phyloP scores from a whole-genome alignment of 2,797 vertebrate species.

The Pseudomugil gertrudae region DNA sequence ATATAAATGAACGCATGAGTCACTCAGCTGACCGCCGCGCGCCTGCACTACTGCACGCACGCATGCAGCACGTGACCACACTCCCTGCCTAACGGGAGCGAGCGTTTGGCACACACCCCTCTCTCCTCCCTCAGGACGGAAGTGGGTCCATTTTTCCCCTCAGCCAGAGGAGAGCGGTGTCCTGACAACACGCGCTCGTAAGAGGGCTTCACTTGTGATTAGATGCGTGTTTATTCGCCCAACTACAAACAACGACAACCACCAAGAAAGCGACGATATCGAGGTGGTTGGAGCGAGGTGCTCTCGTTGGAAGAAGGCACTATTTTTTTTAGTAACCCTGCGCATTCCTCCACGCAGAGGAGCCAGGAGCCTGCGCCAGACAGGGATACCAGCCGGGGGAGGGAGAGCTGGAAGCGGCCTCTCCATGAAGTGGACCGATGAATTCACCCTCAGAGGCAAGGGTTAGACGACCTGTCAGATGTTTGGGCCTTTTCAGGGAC shows the following conservation, averaged over 20 bases:
- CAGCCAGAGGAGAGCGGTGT: conserved; percentile 83
- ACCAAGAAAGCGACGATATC: background rate
- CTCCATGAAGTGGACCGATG: conserved; percentile 39
- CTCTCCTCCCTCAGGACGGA: conserved; percentile 46
- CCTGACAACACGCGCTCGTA: conserved; percentile 58
- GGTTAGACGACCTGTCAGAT: background rate
- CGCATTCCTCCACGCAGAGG: conserved; percentile 75
- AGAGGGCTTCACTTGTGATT: conserved; percentile 36
- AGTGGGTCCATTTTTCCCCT: conserved; percentile 80
- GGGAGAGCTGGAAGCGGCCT: conserved; percentile 56
- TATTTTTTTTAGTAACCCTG: conserved; percentile 21
- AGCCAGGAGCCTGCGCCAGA: too few species aligned
- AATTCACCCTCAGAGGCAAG: conserved; percentile 17
- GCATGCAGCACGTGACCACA: conserved; percentile 11
- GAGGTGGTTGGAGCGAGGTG: conserved; percentile 8
- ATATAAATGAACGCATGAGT: background rate
- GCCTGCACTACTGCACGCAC: background rate
- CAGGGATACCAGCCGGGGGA: conserved; percentile 23
- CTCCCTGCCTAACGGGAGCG: conserved; percentile 25
- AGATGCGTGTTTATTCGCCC: conserved; percentile 16
- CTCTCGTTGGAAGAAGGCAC: conserved; percentile 1
- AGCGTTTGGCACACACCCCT: conserved; percentile 29
- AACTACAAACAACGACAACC: conserved; percentile 26
- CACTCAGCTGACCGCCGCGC: background rate
- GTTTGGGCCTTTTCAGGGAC: background rate